Evolutionary conservation across 2,113 vertebrate species (phyloP), one percentile per base, ranked within the genome.

Genomic region (Tricholaema leucomelas): DNA sequence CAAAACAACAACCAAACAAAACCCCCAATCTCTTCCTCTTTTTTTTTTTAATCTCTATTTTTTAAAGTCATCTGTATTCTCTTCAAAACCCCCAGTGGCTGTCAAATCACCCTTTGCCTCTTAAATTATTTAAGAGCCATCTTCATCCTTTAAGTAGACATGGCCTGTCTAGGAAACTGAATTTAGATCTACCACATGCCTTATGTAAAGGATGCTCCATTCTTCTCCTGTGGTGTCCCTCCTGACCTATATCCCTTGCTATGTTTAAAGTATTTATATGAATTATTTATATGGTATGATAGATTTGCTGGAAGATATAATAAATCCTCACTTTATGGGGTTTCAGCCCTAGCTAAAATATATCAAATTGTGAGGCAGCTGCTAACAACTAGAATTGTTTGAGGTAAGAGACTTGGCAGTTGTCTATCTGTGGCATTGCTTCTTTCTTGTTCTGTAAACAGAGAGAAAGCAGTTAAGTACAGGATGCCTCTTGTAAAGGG

Each of bases 331-430:
- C 88, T 76, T 86, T 10, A 75, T 77, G 88, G 83, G 82, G 75
- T 88, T 95, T 85, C 64, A 95, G 91, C 77, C 40, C 52, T 80
- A 60, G 75, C 77, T 92, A 92, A 88, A 92, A 85, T 63, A 71
- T 5, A 71, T 64, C 30, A n/a, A 93, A 76, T 72, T 24, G 46
- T 52, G 63, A 87, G 63, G 59, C 92, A 79, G 66, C 63, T 79
- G 63, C 50, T 30, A 79, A 40, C n/a, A 69, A 58, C 64, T 76
- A 27, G 67, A 81, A 59, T 70, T 48, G 74, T 54, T 75, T 58
- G 74, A 79, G 55, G n/a, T 66, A 14, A 27, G 64, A 81, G 30
- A 50, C 18, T 3, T 9, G 42, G 25, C 18, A 71, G 36, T 42
- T 79, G 25, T 65, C 70, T 78, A 12, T 30, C 46, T 74, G 6